Base-by-base conservation (phyloP, 2,113 vertebrate genomes). In the Rhizomys pruinosus region DNA sequence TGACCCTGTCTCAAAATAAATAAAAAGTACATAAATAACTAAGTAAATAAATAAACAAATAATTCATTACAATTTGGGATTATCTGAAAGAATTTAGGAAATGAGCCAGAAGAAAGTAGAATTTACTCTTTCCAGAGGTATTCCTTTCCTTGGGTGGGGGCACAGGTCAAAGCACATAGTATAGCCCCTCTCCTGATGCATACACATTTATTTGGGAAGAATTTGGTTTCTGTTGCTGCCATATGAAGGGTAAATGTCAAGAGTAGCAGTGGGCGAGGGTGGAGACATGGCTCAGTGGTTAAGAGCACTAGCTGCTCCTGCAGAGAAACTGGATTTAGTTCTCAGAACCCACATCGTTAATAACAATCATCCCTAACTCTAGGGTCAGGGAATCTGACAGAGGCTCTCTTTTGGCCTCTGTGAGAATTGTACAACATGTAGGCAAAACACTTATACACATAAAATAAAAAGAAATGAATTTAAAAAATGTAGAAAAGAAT, bases 61-160 rank as follows among this genome's bases (percentile, higher is more conserved):
- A 22, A n/a, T 23, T 74, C 44, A 37, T 71, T 37, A 55, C 63
- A 82, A 94, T 57, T 91, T 52, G 77, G 74, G 37, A 80, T 77
- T 66, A 77, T 57, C 23, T 68, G 63, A 85, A 89, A 39, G 66
- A 91, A 74, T 79, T 74, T 11, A 93, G 92, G 66, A 94, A 37
- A 57, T 25, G 39, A 79, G 39, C 76, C 84, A 0, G 13, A 93
- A 52, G 52, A 55, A 76, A 84, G 44, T 39, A 32, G 68, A 59
- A 25, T 47, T 52, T 13, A 64, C 27, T 16, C 32, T 87, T 79
- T 20, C 37, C 5, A 52, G 57, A 55, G 27, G 27, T 73, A 13
- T 68, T 88, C 68, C 13, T 19, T 13, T 47, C 32, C 23, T 87
- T 76, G 27, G 23, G 8, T 52, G 34, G 16, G 59, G 61, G 23